Percentiles rank a stretch among this genome's conserved stretches.
Evolutionary conservation across 2,888 invertebrate species (phyloP).

Genomic region (Rhogogaster chlorosoma): DNA sequence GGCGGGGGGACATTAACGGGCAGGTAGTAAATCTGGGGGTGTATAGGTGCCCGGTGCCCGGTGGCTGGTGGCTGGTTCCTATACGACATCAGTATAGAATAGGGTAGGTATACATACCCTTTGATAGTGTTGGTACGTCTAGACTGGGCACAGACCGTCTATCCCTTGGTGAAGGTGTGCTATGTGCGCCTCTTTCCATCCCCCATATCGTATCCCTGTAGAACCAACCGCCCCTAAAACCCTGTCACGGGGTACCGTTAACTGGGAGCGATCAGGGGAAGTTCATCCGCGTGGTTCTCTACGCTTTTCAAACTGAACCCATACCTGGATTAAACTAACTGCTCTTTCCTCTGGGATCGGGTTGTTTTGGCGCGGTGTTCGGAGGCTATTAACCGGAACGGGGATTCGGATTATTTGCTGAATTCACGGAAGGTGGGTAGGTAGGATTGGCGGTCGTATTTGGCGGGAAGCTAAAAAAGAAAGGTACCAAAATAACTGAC

Average conservation of each 20-base stretch:
- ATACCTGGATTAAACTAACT: conserved; percentile 18
- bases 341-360: conserved; percentile 29
- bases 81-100: conserved; percentile 35
- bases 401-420: conserved; percentile 9
- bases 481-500: neutral
- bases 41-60: conserved; percentile 71
- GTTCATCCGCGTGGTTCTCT: conserved; percentile 31
- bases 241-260: conserved; percentile 38
- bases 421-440: neutral
- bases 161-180: conserved; percentile 43
- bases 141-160: conserved; percentile 75
- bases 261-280: conserved; percentile 43
- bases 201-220: conserved; percentile 14
- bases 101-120: conserved; percentile 1
- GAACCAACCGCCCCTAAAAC: conserved; percentile 1
- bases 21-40: conserved; percentile 74
- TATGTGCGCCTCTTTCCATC: neutral
- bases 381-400: conserved; percentile 35
- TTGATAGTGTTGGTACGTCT: conserved; percentile 65
- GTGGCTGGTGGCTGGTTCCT: conserved; percentile 64
- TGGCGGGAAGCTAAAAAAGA: neutral
- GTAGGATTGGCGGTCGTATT: neutral
- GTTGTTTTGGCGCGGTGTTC: conserved; percentile 36
- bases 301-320: neutral
- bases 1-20: conserved; percentile 74